Evolutionary conservation across 2,888 invertebrate species (phyloP), one percentile per base, ranked within the genome.

Genomic region (Drosophila nr. perissopoda): DNA sequence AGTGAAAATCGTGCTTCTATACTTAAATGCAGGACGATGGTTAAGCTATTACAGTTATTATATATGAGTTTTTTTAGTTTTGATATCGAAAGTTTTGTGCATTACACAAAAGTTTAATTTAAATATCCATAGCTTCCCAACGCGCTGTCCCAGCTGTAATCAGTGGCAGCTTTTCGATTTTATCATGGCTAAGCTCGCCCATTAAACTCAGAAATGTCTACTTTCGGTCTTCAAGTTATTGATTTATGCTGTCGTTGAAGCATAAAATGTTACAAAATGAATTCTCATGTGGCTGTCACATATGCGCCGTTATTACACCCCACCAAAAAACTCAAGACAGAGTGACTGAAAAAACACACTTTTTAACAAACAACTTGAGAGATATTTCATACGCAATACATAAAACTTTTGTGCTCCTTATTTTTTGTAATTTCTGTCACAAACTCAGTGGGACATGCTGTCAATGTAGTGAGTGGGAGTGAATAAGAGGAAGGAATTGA

Each of bases 241-340:
- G 89, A 85, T 89, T 85, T 90, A 86, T 88, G 83, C 70, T 74
- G 68, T 62, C 60, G 38, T 52, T 73, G 69, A 73, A 65, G 74
- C 70, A 73, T 71, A 60, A 75, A 89, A 70, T 83, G 73, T 68
- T 72, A 53, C 63, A 74, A 77, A 84, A 72, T 69, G 63, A 80
- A 87, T 67, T 77, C 83, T 77, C 84, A 73, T 85, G 89, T 73
- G 90, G 77, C 57, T 77, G 80, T 69, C 88, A 77, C 86, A 85
- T 74, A 90, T 87, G 84, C 73, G 78, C 86, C 88, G 85, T 88
- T 88, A 85, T 82, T 77, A 72, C 82, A 79, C 54, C 57, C 76
- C 38, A 21, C 45, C 45, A 34, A 54, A 62, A 62, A 51, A 54
- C 48, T 49, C 48, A 57, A 66, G 56, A 67, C 49, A 31, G 57